A percentile compares a stretch with the other conserved stretches of the same genome.
Evolutionary conservation across 2,113 vertebrate species (phyloP).

Genomic region (Dicerorhinus sumatrensis): DNA sequence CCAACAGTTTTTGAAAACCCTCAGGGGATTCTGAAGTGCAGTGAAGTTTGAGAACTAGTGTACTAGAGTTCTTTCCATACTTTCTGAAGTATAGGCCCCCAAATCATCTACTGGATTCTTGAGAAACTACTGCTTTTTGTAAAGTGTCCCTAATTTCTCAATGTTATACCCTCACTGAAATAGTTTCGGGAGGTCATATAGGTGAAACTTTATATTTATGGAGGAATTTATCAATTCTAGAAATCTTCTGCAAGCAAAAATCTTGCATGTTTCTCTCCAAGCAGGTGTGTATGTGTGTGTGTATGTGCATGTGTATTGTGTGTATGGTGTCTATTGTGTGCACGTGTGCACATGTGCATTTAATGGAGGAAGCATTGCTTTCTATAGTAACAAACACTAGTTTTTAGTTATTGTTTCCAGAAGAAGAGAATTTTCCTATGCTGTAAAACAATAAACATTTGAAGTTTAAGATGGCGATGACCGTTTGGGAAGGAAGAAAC

Average conservation of each 20-base stretch:
- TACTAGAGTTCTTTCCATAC: background rate
- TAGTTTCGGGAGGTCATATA: background rate
- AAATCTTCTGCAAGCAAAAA: background rate
- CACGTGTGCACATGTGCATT: background rate
- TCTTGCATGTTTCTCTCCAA: background rate
- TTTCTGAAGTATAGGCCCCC: background rate
- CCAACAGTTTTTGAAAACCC: background rate
- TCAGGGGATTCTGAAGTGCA: background rate
- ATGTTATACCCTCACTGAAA: background rate
- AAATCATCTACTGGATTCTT: background rate
- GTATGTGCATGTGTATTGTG: background rate
- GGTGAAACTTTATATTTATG: background rate
- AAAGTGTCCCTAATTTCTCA: background rate
- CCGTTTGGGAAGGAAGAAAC: conserved; percentile 58
- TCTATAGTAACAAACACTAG: background rate
- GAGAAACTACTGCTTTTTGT: background rate
- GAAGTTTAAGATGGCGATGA: conserved; percentile 52
- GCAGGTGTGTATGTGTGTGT: background rate
- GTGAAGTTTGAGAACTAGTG: background rate
- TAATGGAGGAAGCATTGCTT: conserved; percentile 7
- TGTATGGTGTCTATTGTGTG: background rate
- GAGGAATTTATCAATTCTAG: conserved; percentile 1
- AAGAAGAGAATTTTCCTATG: background rate
- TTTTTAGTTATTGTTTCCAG: background rate
- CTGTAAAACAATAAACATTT: conserved; percentile 51